phyloP scores from a whole-genome alignment of 2,113 vertebrate species.

The Paradisaea rubra region DNA sequence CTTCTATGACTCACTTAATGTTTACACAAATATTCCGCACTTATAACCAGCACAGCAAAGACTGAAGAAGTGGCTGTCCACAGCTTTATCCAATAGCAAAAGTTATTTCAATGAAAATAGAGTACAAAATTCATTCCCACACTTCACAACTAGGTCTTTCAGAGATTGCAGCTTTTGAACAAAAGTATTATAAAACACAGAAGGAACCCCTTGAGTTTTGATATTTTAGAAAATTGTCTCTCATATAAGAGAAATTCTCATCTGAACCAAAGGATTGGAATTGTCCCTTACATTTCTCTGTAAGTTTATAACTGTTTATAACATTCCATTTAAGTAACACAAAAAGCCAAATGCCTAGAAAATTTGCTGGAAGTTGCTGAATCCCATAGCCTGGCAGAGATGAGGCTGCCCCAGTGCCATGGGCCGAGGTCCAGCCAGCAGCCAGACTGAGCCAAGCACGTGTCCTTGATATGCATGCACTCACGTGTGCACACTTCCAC shows the following conservation, averaged over 20 bases:
- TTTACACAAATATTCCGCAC: slow-evolving; percentile 28
- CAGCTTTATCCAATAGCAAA: slow-evolving; percentile 3
- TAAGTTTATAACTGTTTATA: neutral
- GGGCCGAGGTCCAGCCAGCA: neutral
- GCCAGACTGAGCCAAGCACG: fast-evolving
- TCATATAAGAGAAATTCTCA: neutral
- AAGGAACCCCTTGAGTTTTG: neutral
- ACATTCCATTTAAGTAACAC: neutral
- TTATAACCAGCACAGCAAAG: neutral
- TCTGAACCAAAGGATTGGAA: slow-evolving; percentile 4
- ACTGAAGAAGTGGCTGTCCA: neutral
- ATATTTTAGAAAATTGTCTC: slow-evolving; percentile 32
- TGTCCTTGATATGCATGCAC: too few relatives aligned
- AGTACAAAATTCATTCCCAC: slow-evolving; percentile 28
- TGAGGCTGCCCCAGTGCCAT: neutral
- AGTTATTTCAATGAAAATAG: slow-evolving; percentile 51
- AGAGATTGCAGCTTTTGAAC: slow-evolving; percentile 25
- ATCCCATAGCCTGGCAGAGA: neutral
- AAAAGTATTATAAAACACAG: slow-evolving; percentile 24
- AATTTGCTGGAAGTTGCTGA: neutral
- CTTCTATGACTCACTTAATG: neutral
- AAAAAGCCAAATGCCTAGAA: neutral
- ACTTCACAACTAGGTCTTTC: neutral
- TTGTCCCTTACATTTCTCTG: neutral
- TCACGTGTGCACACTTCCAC: neutral